Percentiles rank a stretch among this genome's conserved stretches.
Evolutionary conservation across 1,140 invertebrate species (phyloP).

Genomic region (Neodiprion pinetum): DNA sequence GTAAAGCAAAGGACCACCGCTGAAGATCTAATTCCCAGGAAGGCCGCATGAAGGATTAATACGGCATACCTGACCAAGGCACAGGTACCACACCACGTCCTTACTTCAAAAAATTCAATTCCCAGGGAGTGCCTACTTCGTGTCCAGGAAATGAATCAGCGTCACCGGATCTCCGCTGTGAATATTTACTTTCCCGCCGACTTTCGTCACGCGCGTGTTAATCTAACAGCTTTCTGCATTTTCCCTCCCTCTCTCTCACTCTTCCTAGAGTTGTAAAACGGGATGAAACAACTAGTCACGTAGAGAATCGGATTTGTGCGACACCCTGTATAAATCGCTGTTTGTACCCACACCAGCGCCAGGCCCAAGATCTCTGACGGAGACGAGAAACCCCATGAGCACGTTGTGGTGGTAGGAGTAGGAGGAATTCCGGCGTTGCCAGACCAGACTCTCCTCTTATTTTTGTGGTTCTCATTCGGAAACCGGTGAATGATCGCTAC

Average conservation of each 20-base stretch:
- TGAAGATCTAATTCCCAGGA: slow-evolving; percentile 39
- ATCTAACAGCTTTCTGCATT: too few species aligned
- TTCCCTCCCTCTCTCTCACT: too few species aligned
- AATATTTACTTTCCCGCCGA: too few species aligned
- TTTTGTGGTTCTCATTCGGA: slow-evolving; percentile 27
- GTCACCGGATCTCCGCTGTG: too few species aligned
- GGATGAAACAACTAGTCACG: too few species aligned
- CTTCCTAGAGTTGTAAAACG: too few species aligned
- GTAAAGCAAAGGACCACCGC: slow-evolving; percentile 37
- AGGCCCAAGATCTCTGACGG: slow-evolving; percentile 29
- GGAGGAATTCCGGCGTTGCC: slow-evolving; percentile 55
- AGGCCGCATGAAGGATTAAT: slow-evolving; percentile 9
- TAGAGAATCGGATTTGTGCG: slow-evolving; percentile 23
- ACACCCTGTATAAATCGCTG: slow-evolving; percentile 37
- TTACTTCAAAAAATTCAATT: too few species aligned
- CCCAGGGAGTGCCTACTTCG: too few species aligned
- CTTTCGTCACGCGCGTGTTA: too few species aligned
- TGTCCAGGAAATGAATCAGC: too few species aligned
- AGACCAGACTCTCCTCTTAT: slow-evolving; percentile 34
- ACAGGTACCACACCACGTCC: too few species aligned
- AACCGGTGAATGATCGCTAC: slow-evolving; percentile 12
- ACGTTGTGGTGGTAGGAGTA: slow-evolving; percentile 30
- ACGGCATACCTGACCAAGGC: too few species aligned
- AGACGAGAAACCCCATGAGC: slow-evolving; percentile 41
- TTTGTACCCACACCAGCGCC: slow-evolving; percentile 26